phyloP scores from a whole-genome alignment of 2,113 vertebrate species.

The Peromyscus californicus region DNA sequence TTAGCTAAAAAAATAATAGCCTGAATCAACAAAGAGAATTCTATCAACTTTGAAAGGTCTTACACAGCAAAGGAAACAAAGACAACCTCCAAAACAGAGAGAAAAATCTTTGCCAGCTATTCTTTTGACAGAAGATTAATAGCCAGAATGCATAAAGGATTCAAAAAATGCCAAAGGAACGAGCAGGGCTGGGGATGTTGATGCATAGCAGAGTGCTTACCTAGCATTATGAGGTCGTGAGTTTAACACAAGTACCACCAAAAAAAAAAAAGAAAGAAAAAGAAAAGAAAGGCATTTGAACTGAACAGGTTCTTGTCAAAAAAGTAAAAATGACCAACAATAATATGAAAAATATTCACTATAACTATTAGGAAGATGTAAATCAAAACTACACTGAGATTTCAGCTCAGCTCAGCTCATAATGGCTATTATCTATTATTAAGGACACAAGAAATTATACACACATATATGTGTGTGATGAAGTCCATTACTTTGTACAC shows the following conservation, averaged over 20 bases:
- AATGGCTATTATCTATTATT: background rate
- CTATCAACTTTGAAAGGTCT: background rate
- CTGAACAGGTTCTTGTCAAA: background rate
- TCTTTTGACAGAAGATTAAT: constrained; percentile 24
- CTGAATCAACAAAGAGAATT: background rate
- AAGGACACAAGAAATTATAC: background rate
- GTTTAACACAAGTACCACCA: background rate
- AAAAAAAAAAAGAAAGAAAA: background rate
- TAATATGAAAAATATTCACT: background rate
- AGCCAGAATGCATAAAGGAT: background rate
- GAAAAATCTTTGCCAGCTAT: background rate
- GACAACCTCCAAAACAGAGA: background rate
- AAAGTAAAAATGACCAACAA: background rate
- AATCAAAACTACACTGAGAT: background rate
- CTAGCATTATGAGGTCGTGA: background rate
- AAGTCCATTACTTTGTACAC: background rate
- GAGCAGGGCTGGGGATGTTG: background rate
- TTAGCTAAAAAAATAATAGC: background rate
- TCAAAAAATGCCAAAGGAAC: background rate
- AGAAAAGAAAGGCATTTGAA: background rate
- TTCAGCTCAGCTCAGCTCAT: background rate
- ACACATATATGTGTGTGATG: background rate
- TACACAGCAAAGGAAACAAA: background rate
- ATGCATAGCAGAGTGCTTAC: background rate
- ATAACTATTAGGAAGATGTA: background rate